These are phyloP conservation scores for Ctenoplectra terminalis DNA, from an alignment of 1,140 invertebrate genomes.

Conservation along the genomic window DNA sequence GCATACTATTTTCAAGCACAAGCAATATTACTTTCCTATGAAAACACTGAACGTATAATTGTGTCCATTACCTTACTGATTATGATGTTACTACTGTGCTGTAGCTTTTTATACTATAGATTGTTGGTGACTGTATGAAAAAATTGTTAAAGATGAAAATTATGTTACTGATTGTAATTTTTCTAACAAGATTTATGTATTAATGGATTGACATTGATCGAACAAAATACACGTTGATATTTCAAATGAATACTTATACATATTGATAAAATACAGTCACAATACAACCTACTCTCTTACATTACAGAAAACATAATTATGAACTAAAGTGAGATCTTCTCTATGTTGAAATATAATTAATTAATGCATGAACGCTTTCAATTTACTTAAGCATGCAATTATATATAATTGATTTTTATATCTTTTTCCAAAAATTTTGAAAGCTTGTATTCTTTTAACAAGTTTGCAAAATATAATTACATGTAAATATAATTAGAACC, in stretches of 20 bases:
- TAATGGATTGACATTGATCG: not conserved
- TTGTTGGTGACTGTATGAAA: slow-evolving; percentile 30
- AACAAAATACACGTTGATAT: slow-evolving; percentile 2
- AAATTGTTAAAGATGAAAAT: slow-evolving; percentile 5
- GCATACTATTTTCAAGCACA: slow-evolving; percentile 73
- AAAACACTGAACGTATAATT: slow-evolving; percentile 79
- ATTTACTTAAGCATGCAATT: slow-evolving; percentile 12
- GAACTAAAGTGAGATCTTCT: slow-evolving; percentile 22
- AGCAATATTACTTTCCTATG: slow-evolving; percentile 65
- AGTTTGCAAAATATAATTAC: not conserved
- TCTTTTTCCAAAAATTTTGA: not conserved
- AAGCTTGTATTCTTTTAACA: not conserved
- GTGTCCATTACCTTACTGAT: slow-evolving; percentile 74
- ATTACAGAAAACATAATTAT: slow-evolving; percentile 16
- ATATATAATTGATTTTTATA: not conserved
- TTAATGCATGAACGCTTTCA: not conserved
- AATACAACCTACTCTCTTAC: not conserved
- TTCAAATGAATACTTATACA: not conserved
- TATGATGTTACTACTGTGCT: slow-evolving; percentile 36
- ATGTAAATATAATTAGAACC: not conserved
- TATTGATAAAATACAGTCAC: slow-evolving; percentile 3
- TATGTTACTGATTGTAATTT: not conserved
- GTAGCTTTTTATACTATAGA: slow-evolving; percentile 32
- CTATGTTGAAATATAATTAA: slow-evolving; percentile 2
- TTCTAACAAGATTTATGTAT: not conserved